Base-by-base conservation (phyloP, 2,113 vertebrate genomes). In the Steatornis caripensis region DNA sequence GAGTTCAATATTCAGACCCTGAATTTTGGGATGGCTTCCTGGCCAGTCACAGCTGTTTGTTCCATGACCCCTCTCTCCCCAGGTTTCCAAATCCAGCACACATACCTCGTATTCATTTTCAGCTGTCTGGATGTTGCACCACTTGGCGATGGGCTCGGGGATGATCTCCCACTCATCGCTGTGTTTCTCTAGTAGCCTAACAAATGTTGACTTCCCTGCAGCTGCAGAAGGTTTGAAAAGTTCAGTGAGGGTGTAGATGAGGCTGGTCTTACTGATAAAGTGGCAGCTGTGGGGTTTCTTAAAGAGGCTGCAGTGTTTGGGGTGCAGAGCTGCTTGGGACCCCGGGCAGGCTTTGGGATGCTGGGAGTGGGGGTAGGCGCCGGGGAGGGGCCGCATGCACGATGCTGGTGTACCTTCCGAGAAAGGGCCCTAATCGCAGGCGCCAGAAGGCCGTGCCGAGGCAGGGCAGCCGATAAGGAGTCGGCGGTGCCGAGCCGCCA, bases 131-230 rank as follows among this genome's bases (percentile, higher is more conserved):
- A 98, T 90, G 79, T 98, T 98, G 91, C 98, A 98, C 98, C 98
- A 98, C 74, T 98, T 98, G n/a, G 97, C 98, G 39, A 98, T 98
- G 49, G 98, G 98, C 48, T 98, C 98, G 0, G 98, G 98, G 69
- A 98, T 97, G 60, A 98, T 76, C 72, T 98, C 98, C 98, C 98
- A 98, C 68, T 98, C 98, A 45, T 98, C 97, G 2, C 96, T 98
- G 17, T 96, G 93, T 27, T 93, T 93, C 79, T 98, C 97, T 34
- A 98, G 92, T 19, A 98, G 78, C 7, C 69, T 95, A 55, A 98
- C 98, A 82, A 98, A 98, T 1, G 98, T 98, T 3, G 98, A 98
- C 62, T 98, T 98, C 2, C 98, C 98, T 9, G 98, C 98, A 69
- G 98, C 98, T 98, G 91, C 29, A 29, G 20, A 78, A 79, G 37